These are phyloP conservation scores for Archocentrus centrarchus DNA, from an alignment of 2,113 vertebrate species.

Conservation along the genomic window DNA sequence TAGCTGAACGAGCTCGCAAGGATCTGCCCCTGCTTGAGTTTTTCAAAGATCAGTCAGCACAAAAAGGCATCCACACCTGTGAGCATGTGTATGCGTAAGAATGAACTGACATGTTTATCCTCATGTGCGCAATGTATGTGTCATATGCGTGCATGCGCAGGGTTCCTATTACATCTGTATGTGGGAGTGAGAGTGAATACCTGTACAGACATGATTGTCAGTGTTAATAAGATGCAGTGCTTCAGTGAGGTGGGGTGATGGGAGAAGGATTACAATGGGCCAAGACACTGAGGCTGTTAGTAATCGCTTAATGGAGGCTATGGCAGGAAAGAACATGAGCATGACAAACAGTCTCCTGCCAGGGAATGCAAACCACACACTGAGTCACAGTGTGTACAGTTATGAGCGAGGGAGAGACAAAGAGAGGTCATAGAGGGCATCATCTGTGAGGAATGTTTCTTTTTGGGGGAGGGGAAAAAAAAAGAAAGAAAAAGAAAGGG, in stretches of 20 bases:
- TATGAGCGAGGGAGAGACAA: conserved; percentile 42
- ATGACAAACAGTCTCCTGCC: conserved; percentile 57
- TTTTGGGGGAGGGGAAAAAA: background rate
- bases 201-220: conserved; percentile 72
- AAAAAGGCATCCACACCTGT: conserved; percentile 75
- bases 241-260: conserved; percentile 40
- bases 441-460: conserved; percentile 54
- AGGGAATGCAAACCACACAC: conserved; percentile 63
- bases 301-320: conserved; percentile 77
- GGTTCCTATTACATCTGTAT: conserved; percentile 31
- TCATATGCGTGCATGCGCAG: conserved; percentile 6
- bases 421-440: conserved; percentile 36
- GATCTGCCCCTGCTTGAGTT: conserved; percentile 64
- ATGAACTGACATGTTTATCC: conserved; percentile 36
- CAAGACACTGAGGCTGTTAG: conserved; percentile 62
- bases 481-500: background rate
- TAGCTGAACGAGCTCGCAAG: conserved; percentile 50
- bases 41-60: conserved; percentile 63
- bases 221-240: conserved; percentile 70
- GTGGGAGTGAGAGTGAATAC: conserved; percentile 53
- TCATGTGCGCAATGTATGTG: conserved; percentile 11
- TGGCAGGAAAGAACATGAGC: conserved; percentile 77
- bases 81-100: conserved; percentile 14
- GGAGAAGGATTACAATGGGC: conserved; percentile 56
- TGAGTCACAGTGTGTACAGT: conserved; percentile 52